phyloP scores from a whole-genome alignment of 1,140 invertebrate species.

The Lordiphosa clarofinis region DNA sequence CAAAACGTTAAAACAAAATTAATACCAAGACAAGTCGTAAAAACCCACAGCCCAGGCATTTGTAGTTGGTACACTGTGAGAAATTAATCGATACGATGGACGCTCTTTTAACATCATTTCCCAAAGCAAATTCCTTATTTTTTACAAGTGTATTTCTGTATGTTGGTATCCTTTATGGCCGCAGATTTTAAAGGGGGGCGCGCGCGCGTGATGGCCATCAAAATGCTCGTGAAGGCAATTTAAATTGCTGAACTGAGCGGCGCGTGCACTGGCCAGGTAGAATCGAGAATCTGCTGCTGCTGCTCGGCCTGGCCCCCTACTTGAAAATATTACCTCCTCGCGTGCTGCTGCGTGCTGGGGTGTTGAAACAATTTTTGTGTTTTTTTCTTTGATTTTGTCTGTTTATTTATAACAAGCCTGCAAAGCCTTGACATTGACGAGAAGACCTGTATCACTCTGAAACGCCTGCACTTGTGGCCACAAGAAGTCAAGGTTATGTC shows the following conservation, averaged over 20 bases:
- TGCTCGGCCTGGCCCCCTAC: conserved; percentile 7
- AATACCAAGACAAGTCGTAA: conserved; percentile 63
- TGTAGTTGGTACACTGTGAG: conserved; percentile 1
- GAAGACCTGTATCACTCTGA: conserved; percentile 11
- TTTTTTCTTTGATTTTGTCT: conserved; percentile 15
- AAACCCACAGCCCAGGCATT: conserved; percentile 18
- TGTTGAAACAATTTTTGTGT: conserved; percentile 32
- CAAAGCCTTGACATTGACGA: conserved; percentile 42
- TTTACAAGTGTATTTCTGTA: neutral
- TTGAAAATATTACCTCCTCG: conserved; percentile 15
- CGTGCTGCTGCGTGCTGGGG: conserved; percentile 29
- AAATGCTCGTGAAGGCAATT: conserved; percentile 75
- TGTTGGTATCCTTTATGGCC: conserved; percentile 39
- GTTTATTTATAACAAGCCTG: conserved; percentile 48
- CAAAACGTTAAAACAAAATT: conserved; percentile 60
- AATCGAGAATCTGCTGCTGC: conserved; percentile 11
- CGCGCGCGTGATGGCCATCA: conserved; percentile 74
- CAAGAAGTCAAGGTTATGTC: conserved; percentile 61
- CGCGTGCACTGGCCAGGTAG: conserved; percentile 45
- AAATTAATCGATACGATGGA: conserved; percentile 9
- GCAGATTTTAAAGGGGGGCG: conserved; percentile 54
- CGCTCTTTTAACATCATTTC: no score
- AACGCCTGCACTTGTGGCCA: conserved; percentile 21
- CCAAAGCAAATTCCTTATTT: no score
- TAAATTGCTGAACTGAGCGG: conserved; percentile 64